These are phyloP conservation scores for Zaprionus bogoriensis DNA, from an alignment of 2,888 invertebrate species.

Conservation along the genomic window DNA sequence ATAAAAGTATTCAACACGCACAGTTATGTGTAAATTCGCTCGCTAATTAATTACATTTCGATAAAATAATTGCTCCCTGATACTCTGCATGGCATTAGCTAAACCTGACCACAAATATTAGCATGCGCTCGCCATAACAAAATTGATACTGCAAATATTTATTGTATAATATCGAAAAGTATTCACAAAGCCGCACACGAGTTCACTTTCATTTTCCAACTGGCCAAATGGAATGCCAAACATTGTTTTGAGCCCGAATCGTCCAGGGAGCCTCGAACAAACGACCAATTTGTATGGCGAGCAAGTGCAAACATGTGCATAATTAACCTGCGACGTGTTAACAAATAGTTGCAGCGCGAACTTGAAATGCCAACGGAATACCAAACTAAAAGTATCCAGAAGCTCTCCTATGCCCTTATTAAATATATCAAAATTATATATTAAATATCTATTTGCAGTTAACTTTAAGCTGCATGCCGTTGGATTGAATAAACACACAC, in stretches of 20 bases:
- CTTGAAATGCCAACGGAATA: conserved; percentile 25
- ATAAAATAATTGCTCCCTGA: neutral
- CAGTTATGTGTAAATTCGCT: neutral
- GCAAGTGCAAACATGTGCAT: conserved; percentile 25
- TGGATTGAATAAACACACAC: neutral
- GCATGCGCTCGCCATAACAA: neutral
- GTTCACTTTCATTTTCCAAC: conserved; percentile 17
- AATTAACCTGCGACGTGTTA: conserved; percentile 37
- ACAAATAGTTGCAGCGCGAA: conserved; percentile 35
- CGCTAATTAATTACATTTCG: neutral
- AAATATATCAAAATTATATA: neutral
- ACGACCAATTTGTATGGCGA: conserved; percentile 18
- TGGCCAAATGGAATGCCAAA: conserved; percentile 11
- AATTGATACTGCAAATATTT: neutral
- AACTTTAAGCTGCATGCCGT: neutral
- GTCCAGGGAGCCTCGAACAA: conserved; percentile 7
- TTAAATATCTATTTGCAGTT: neutral
- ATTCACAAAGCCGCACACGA: neutral
- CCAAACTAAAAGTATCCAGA: neutral
- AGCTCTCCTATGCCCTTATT: neutral
- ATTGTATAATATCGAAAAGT: neutral
- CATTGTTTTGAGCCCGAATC: conserved; percentile 3
- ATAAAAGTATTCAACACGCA: neutral
- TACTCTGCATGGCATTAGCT: neutral
- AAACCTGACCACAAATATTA: neutral